Evolutionary conservation across 2,113 vertebrate genomes (phyloP), one percentile per base, ranked within the genome.

Genomic region (Erpornis zantholeuca): DNA sequence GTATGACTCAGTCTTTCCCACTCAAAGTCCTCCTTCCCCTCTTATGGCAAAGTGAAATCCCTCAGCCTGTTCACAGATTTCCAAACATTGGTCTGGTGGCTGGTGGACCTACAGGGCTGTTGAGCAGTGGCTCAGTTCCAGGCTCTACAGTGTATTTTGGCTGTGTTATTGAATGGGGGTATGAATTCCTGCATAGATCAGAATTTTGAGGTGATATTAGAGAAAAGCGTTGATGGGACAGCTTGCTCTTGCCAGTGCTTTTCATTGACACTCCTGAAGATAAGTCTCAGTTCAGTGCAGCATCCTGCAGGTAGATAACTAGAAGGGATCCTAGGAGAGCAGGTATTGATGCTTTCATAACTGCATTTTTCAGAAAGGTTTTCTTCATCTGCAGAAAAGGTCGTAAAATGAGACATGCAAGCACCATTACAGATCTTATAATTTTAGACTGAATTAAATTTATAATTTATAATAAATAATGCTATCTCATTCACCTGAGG

Each of bases 1-100:
- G 42, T 44, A 38, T 5, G 42, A 80, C 45, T 89, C 79, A 71
- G 5, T 21, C 49, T 38, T 87, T 82, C 35, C 47, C 33, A 36
- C 6, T 36, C 18, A 21, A 49, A 53, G 8, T 21, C 18, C 69
- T 81, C n/a, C 23, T 91, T 53, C 54, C 28, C 11, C 4, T 54
- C 11, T 47, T 20, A 20, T 13, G 20, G 29, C 42, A 77, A 86
- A 73, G 27, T 5, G 44, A 81, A 75, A 84, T 52, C 64, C 16
- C 7, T 45, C 44, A 47, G 9, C 25, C 21, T 38, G 15, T 35
- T 90, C 44, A 36, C 2, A 0, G 12, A 14, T 60, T 47, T 64
- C n/a, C 73, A 75, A 11, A 28, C 0, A 1, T 8, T 65, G 44
- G 11, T 53, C 64, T 59, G 78, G n/a, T 0, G 0, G 18, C 36